phyloP scores from a whole-genome alignment of 2,888 invertebrate genomes.

The Arctia plantaginis region DNA sequence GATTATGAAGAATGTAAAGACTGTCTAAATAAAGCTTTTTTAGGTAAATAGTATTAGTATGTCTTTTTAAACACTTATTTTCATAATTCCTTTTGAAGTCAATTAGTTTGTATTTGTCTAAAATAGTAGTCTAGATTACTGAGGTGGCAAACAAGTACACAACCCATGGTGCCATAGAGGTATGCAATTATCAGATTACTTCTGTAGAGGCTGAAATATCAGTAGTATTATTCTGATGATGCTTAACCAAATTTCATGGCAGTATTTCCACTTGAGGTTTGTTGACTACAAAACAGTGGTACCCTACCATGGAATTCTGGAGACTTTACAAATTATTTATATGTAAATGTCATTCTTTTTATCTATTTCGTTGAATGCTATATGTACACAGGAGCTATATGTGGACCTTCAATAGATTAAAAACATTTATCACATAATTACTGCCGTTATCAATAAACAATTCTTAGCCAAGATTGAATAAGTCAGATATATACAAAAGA shows the following conservation, averaged over 20 bases:
- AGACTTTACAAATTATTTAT: background rate
- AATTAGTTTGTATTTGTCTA: background rate
- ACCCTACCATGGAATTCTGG: background rate
- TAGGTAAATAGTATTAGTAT: background rate
- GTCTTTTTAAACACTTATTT: background rate
- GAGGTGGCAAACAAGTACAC: background rate
- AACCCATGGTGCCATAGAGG: too few relatives aligned
- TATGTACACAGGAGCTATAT: background rate
- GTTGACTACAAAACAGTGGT: background rate
- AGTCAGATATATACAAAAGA: background rate
- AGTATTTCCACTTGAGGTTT: background rate
- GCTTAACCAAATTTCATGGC: background rate
- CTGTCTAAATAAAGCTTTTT: slow-evolving; percentile 13
- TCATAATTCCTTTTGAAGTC: background rate
- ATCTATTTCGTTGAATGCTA: background rate
- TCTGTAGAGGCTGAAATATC: background rate
- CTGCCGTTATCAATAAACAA: background rate
- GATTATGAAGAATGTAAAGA: slow-evolving; percentile 3
- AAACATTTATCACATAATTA: slow-evolving; percentile 1
- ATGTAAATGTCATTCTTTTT: background rate
- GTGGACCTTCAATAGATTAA: background rate
- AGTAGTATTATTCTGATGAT: background rate
- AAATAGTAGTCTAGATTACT: background rate
- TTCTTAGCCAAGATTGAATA: background rate
- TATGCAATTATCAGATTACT: background rate